A percentile compares a stretch with the other conserved stretches of the same genome.
These are phyloP conservation scores for Tachysurus vachellii DNA, from an alignment of 2,113 vertebrate genomes.

Conservation along the genomic window DNA sequence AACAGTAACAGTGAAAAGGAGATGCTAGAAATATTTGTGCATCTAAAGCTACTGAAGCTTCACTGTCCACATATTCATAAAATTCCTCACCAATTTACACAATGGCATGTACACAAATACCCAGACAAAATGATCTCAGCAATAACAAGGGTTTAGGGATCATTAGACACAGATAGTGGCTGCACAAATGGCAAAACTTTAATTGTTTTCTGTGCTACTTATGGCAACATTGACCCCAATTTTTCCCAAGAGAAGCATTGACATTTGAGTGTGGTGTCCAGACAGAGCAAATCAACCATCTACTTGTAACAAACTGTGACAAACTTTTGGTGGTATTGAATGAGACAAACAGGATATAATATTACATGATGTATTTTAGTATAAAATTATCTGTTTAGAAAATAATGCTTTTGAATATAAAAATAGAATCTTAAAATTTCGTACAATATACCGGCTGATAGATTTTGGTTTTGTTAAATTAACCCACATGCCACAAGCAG, in stretches of 20 bases:
- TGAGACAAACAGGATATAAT: not conserved
- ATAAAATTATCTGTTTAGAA: not conserved
- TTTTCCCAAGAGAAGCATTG: slow-evolving; percentile 10
- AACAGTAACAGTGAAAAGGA: not conserved
- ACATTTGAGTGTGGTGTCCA: not conserved
- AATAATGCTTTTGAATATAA: not conserved
- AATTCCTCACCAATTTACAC: slow-evolving; percentile 14
- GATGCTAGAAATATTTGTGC: not conserved
- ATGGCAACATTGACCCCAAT: slow-evolving; percentile 23
- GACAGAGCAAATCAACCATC: slow-evolving; percentile 1
- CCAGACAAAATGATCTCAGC: slow-evolving; percentile 6
- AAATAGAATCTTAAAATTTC: not conserved
- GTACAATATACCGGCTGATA: not conserved
- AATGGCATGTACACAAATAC: not conserved
- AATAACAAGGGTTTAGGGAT: slow-evolving; percentile 37
- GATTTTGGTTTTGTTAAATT: not conserved
- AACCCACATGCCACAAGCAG: not conserved
- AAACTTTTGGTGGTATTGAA: not conserved
- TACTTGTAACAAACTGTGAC: not conserved
- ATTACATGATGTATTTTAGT: not conserved
- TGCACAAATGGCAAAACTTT: slow-evolving; percentile 42
- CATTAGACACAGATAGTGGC: slow-evolving; percentile 47
- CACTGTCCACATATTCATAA: slow-evolving; percentile 21
- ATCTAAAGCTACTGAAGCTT: slow-evolving; percentile 32
- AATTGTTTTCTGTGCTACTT: slow-evolving; percentile 39